Base-by-base conservation (phyloP, 2,113 vertebrate genomes). In the Peucedramus taeniatus region DNA sequence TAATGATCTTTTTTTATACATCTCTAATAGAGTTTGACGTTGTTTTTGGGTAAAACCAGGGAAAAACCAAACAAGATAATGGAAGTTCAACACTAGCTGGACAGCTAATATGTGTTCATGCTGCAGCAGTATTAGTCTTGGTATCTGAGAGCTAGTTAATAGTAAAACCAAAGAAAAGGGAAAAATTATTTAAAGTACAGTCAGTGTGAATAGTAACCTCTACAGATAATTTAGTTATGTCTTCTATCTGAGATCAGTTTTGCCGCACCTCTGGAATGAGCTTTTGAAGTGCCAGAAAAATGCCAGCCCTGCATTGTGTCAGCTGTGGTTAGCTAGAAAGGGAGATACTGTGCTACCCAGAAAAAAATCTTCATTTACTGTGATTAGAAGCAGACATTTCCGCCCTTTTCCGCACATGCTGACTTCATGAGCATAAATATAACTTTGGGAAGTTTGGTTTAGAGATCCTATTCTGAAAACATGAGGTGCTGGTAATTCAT, bases 101-200 rank as follows among this genome's bases (percentile, higher is more conserved):
- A 37, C n/a, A 57, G 12, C 11, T 28, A 54, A 4, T 60, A 42
- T 0, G 0, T 54, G 8, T 57, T 78, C n/a, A 61, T 3, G 1
- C 11, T 56, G 49, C 24, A 35, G 33, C 35, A 37, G 14, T n/a
- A 20, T 45, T 92, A 59, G 19, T 69, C 9, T 47, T 69, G 17
- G 26, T 78, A 24, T 75, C 53, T 66, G 15, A 54, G n/a, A 65
- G 33, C 40, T 70, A 27, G 27, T 50, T 65, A 50, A 59, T 51
- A 49, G 19, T 65, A 30, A 37, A 54, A 81, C 31, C 9, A 72
- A 59, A 64, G 42, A 79, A 64, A 49, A 83, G 6, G 1, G 23
- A 27, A 65, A 59, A 44, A 11, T 7, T 19, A 3, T 61, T 35
- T 47, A 15, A 44, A 65, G 11, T 77, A 45, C 15, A 21, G 8